Base-by-base conservation (phyloP, 2,113 vertebrate genomes). In the Malurus melanocephalus region DNA sequence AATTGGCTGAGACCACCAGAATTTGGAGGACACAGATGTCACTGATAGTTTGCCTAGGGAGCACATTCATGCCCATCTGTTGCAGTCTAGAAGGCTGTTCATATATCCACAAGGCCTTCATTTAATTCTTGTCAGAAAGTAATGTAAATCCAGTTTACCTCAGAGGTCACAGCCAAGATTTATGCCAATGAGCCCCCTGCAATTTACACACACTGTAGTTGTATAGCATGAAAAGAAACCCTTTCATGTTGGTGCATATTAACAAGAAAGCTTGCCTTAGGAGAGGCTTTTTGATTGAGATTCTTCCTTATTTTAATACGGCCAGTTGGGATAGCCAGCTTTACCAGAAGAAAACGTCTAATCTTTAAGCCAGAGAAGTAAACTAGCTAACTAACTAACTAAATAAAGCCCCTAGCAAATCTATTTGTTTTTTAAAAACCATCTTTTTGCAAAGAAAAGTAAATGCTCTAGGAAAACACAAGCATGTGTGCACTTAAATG, bases 81-180 rank as follows among this genome's bases (percentile, higher is more conserved):
- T 98, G 98, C 98, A 93, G 98, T 97, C 97, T 97, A 95, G 96
- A 97, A 97, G 97, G 96, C 97, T 97, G 98, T 97, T 97, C 97
- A 92, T 97, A 97, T 97, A 97, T 96, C 97, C 97, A 98, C 97
- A 98, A 98, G 98, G 97, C 97, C 97, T 97, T 98, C 97, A 98
- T 98, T 98, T 98, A 98, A 98, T 98, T 98, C 97, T 98, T 97
- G 97, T 98, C 98, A 98, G 97, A 98, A 98, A 98, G 97, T 97
- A 97, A 98, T 98, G 97, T 97, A 98, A 98, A 98, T 98, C 97
- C 97, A 97, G 97, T 98, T 98, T 98, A 97, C 97, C 97, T 98
- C 97, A 96, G 97, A 97, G 97, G 98, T 98, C 97, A 96, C 96
- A 96, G 97, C 96, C 95, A 95, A 97, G 98, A 97, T 98, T 97